Base-by-base conservation (phyloP, 2,113 vertebrate species). In the Actenoides lindsayi region DNA sequence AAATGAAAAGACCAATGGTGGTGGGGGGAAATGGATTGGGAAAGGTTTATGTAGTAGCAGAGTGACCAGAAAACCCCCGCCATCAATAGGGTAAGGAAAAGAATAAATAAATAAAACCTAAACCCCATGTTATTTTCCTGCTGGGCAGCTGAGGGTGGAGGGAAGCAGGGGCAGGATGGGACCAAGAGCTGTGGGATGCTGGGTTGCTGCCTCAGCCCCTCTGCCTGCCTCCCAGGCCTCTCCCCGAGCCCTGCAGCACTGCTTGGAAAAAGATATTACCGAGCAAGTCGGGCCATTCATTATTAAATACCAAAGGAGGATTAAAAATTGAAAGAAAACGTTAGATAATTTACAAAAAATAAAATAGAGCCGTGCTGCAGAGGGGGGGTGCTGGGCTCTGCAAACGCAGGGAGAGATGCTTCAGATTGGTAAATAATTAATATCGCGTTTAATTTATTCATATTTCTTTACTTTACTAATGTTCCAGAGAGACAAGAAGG, bases 391-490 rank as follows among this genome's bases (percentile, higher is more conserved):
- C 23, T 17, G 39, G 28, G 31, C n/a, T 56, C 60, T 20, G 69
- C 33, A 63, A 79, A 91, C 73, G 67, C 76, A 53, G 83, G 50
- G 68, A 71, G 60, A 96, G 76, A 13, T 0, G 5, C 73, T 89
- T 95, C 74, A 6, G 83, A 13, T 11, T 2, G 33, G 83, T 97
- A 94, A 97, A 97, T 97, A 93, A 97, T 96, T 97, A 33, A 97
- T 91, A 12, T 18, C 13, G 57, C 25, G 54, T 91, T 92, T 95
- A 57, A 96, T 96, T 97, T 96, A 96, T 97, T 96, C 95, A 96
- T 94, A 75, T 87, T 95, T 95, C 96, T 97, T 96, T 95, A 81
- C 96, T 95, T 97, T 96, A 44, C 77, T 94, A 69, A 96, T 76
- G 77, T 96, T 92, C 80, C 89, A 62, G 80, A 19, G 94, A 90